phyloP scores from a whole-genome alignment of 2,888 invertebrate genomes.

The Tenthredo distinguenda region DNA sequence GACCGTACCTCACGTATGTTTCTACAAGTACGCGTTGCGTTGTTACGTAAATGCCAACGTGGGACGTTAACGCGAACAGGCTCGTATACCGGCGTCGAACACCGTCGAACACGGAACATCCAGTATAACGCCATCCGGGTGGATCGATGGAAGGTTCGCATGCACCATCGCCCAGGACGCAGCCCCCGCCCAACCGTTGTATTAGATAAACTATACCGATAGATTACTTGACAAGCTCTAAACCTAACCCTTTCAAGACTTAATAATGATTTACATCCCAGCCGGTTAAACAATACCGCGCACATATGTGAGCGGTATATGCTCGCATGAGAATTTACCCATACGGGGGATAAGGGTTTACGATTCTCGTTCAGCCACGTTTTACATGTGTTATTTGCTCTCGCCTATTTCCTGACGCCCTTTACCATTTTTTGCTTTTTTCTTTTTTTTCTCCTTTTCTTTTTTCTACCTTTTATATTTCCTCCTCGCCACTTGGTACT shows the following conservation, averaged over 20 bases:
- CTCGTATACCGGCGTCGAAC: slow-evolving; percentile 42
- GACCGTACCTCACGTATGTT: slow-evolving; percentile 19
- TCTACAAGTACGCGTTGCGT: slow-evolving; percentile 34
- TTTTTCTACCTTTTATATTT: not conserved
- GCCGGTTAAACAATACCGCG: not conserved
- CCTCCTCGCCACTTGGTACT: slow-evolving; percentile 4
- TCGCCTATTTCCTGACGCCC: not conserved
- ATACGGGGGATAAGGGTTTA: slow-evolving; percentile 11
- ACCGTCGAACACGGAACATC: slow-evolving; percentile 51
- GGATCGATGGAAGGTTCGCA: slow-evolving; percentile 66
- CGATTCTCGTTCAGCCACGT: not conserved
- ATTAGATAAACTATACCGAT: slow-evolving; percentile 68
- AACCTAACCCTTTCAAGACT: slow-evolving; percentile 70
- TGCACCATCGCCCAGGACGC: slow-evolving; percentile 59
- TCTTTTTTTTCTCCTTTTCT: not conserved
- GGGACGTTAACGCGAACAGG: slow-evolving; percentile 46
- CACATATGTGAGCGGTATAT: not conserved
- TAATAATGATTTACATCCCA: slow-evolving; percentile 68
- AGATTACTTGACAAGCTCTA: slow-evolving; percentile 71
- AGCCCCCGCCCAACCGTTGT: slow-evolving; percentile 67
- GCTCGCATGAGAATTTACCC: not conserved
- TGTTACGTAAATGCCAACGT: slow-evolving; percentile 45
- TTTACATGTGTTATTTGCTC: not conserved
- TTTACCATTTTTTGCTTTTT: too few species aligned
- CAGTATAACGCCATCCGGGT: slow-evolving; percentile 53